Evolutionary conservation across 2,888 invertebrate species (phyloP).

Genomic region (Lepetodrilus schrolli): DNA sequence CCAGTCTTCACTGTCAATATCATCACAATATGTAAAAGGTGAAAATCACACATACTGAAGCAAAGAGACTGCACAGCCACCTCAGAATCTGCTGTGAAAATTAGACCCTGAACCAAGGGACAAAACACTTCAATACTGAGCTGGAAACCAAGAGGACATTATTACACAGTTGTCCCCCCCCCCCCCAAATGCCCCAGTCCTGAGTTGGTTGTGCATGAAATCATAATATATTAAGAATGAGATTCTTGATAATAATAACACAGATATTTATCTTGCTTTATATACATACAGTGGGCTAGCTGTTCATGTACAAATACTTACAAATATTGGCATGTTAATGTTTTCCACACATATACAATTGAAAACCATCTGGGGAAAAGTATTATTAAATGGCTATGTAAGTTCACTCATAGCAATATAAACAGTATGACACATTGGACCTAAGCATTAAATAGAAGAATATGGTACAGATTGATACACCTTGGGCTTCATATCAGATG

Average conservation of each 20-base stretch:
- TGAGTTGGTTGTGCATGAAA: slow-evolving; percentile 4
- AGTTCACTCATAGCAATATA: slow-evolving; percentile 23
- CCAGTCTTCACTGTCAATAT: background rate
- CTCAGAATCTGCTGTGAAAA: background rate
- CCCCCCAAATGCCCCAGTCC: background rate
- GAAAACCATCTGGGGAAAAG: slow-evolving; percentile 5
- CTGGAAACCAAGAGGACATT: background rate
- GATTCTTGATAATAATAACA: slow-evolving; percentile 23
- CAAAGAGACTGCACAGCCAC: background rate
- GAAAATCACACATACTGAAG: slow-evolving; percentile 23
- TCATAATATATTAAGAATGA: slow-evolving; percentile 21
- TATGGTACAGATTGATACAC: background rate
- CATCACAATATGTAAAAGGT: slow-evolving; percentile 27
- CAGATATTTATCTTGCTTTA: slow-evolving; percentile 20
- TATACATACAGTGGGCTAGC: slow-evolving; percentile 13
- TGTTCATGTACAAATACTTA: slow-evolving; percentile 22
- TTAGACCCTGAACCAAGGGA: background rate
- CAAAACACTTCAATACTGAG: background rate
- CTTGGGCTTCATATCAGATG: background rate
- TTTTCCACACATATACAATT: slow-evolving; percentile 26
- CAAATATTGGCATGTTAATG: slow-evolving; percentile 18
- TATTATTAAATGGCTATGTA: slow-evolving; percentile 16
- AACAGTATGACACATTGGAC: slow-evolving; percentile 24
- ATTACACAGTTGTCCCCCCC: slow-evolving; percentile 26
- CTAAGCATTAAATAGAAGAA: slow-evolving; percentile 20